These are phyloP conservation scores for Takifugu rubripes DNA, from an alignment of 2,797 vertebrate species.

Conservation along the genomic window DNA sequence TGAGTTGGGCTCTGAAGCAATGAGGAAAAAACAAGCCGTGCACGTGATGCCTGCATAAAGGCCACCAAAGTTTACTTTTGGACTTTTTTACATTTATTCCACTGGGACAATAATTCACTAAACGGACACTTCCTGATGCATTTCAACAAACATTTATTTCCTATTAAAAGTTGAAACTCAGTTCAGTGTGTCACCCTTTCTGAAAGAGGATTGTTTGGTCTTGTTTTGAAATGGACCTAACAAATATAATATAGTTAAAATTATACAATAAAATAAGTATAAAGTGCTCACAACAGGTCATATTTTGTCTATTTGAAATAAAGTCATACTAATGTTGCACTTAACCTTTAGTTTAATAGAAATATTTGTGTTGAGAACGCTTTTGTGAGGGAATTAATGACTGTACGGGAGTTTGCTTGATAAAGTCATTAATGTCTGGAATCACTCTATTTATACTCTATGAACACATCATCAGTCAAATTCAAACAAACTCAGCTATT, in stretches of 20 bases:
- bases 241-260: background rate
- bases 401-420: too few relatives aligned
- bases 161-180: slow-evolving; percentile 25
- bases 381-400: slow-evolving; percentile 10
- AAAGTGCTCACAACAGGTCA: background rate
- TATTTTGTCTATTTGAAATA: slow-evolving; percentile 22
- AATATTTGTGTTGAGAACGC: background rate
- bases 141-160: slow-evolving; percentile 15
- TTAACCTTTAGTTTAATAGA: slow-evolving; percentile 9
- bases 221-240: slow-evolving; percentile 2
- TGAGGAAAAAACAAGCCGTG: slow-evolving; percentile 38
- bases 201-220: slow-evolving; percentile 10
- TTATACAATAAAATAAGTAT: background rate
- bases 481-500: too few relatives aligned
- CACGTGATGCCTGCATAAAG: slow-evolving; percentile 25
- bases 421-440: too few relatives aligned
- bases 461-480: too few relatives aligned
- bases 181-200: slow-evolving; percentile 18
- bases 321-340: slow-evolving; percentile 8
- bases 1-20: slow-evolving; percentile 32
- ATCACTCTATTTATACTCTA: too few relatives aligned
- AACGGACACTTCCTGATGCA: slow-evolving; percentile 2
- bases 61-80: slow-evolving; percentile 30
- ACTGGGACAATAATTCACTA: slow-evolving; percentile 23
- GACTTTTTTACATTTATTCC: slow-evolving; percentile 26